Evolutionary conservation across 2,113 vertebrate genomes (phyloP).

Genomic region (Mesitornis unicolor): DNA sequence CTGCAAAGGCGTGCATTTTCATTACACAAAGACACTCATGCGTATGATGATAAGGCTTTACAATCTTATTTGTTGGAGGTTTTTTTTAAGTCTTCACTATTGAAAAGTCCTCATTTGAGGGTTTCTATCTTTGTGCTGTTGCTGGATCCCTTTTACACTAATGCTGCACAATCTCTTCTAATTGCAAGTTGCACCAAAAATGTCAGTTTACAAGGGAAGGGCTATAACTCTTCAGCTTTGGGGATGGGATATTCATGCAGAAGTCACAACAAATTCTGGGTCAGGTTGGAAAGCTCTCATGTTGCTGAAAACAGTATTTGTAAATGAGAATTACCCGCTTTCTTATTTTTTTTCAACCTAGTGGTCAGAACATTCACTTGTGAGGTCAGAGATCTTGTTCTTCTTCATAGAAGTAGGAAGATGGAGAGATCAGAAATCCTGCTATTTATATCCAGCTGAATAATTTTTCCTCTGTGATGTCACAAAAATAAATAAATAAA

Average conservation of each 20-base stretch:
- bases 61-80: background rate
- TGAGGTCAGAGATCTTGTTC: background rate
- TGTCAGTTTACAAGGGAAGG: background rate
- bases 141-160: background rate
- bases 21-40: background rate
- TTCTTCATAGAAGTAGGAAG: background rate
- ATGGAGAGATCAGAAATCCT: background rate
- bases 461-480: background rate
- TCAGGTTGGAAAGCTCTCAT: background rate
- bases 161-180: too few species aligned
- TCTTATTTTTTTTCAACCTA: background rate
- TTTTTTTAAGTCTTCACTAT: background rate
- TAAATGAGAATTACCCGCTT: background rate
- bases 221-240: background rate
- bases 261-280: background rate
- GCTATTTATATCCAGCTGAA: background rate
- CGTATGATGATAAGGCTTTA: background rate
- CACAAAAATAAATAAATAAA: background rate
- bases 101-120: background rate
- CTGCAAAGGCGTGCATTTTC: constrained; percentile 18
- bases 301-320: background rate
- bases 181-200: background rate
- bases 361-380: background rate
- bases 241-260: background rate
- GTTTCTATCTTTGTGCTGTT: background rate